Conservation (phyloP, 2,113 vertebrate genomes). For the Pluvialis apricaria region DNA sequence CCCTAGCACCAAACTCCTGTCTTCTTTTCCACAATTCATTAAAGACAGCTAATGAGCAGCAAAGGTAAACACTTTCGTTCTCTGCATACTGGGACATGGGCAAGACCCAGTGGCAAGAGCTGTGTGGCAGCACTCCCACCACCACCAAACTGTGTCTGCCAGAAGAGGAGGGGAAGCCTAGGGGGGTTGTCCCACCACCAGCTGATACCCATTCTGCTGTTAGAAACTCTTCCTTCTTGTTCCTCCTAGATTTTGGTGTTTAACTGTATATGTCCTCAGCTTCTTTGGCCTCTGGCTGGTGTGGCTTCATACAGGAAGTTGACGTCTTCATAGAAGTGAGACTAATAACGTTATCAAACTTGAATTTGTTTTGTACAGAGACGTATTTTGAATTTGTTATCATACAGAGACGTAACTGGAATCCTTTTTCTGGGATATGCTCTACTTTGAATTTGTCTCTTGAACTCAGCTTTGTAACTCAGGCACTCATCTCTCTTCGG, state of each 20-base stretch:
- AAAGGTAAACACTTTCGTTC: background rate
- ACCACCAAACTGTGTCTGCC: accelerated
- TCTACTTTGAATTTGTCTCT: background rate
- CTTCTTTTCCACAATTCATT: background rate
- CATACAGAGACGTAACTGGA: background rate
- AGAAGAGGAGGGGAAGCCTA: background rate
- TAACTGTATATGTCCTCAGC: background rate
- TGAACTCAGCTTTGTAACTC: background rate
- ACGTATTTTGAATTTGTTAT: background rate
- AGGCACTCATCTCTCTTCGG: background rate
- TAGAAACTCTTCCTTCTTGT: background rate
- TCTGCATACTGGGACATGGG: background rate
- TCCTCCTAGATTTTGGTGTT: background rate
- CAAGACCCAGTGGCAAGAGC: background rate
- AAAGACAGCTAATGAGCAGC: background rate
- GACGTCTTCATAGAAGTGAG: background rate
- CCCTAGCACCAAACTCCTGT: background rate
- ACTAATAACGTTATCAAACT: background rate
- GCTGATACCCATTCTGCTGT: background rate
- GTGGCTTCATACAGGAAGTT: background rate
- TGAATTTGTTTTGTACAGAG: background rate
- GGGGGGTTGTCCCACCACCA: background rate
- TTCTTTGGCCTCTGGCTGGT: background rate
- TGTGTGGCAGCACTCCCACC: background rate
- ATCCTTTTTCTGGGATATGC: background rate